Percentiles rank a stretch among this genome's conserved stretches.
These are phyloP conservation scores for Phrynocephalus versicolor DNA, from an alignment of 2,113 vertebrate species.

Conservation along the genomic window DNA sequence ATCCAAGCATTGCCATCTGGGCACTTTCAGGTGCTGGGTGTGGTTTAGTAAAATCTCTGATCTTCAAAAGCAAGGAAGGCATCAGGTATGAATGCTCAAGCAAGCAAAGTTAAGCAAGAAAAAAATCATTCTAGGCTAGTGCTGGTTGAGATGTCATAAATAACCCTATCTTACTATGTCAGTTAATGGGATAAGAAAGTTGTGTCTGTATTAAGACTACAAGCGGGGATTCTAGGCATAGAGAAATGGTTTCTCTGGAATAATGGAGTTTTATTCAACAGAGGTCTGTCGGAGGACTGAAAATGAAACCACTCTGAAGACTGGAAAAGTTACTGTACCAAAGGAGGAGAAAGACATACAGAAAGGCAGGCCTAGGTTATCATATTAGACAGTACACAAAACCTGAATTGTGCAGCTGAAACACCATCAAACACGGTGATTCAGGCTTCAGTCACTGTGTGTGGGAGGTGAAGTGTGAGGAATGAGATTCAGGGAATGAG, in stretches of 20 bases:
- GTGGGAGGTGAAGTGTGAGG: conserved; percentile 1
- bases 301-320: not conserved
- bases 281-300: not conserved
- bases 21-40: no score
- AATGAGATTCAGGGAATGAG: conserved; percentile 18
- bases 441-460: not conserved
- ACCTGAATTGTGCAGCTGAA: not conserved
- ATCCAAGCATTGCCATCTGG: not conserved
- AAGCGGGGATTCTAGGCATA: not conserved
- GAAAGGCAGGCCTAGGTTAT: not conserved
- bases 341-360: not conserved
- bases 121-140: no score
- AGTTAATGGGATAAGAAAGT: not conserved
- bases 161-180: not conserved
- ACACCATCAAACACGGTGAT: conserved; percentile 15
- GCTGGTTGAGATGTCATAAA: no score
- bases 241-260: not conserved
- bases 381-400: not conserved
- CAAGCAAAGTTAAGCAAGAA: not conserved
- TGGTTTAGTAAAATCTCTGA: no score
- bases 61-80: no score
- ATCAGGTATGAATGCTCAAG: not conserved
- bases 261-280: not conserved
- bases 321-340: not conserved
- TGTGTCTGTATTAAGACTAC: not conserved